These are phyloP conservation scores for Thunnus thynnus DNA, from an alignment of 2,113 vertebrate species.

Conservation along the genomic window DNA sequence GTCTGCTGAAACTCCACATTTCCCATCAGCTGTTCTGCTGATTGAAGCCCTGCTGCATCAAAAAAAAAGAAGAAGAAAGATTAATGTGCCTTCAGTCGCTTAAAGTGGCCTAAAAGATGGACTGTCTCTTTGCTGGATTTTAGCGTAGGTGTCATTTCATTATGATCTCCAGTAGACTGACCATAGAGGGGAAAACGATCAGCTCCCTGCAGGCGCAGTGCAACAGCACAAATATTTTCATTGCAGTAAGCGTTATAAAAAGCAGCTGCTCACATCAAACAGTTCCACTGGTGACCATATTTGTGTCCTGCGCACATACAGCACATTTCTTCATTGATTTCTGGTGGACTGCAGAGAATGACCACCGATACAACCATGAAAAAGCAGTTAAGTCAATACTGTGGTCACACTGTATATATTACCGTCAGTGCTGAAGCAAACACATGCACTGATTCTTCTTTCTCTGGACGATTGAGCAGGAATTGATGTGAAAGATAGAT, in stretches of 20 bases:
- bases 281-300: not conserved
- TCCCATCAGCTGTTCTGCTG: not conserved
- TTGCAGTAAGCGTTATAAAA: not conserved
- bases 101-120: constrained; percentile 27
- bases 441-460: constrained; percentile 11
- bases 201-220: constrained; percentile 11
- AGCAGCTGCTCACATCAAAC: constrained; percentile 9
- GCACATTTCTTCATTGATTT: constrained; percentile 30
- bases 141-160: constrained; percentile 14
- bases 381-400: constrained; percentile 34
- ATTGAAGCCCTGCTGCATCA: constrained; percentile 14
- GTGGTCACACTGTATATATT: constrained; percentile 1
- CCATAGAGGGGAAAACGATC: constrained; percentile 6
- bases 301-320: not conserved
- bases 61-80: constrained; percentile 11
- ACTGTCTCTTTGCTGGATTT: constrained; percentile 25
- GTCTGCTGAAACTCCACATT: not conserved
- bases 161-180: constrained; percentile 23
- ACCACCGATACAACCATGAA: constrained; percentile 17
- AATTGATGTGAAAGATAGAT: constrained; percentile 5
- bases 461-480: constrained; percentile 11
- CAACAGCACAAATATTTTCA: not conserved
- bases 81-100: constrained; percentile 7
- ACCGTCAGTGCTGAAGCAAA: not conserved
- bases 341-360: constrained; percentile 18